These are phyloP conservation scores for Platycheirus rosarum DNA, from an alignment of 2,888 invertebrate species.

Conservation along the genomic window DNA sequence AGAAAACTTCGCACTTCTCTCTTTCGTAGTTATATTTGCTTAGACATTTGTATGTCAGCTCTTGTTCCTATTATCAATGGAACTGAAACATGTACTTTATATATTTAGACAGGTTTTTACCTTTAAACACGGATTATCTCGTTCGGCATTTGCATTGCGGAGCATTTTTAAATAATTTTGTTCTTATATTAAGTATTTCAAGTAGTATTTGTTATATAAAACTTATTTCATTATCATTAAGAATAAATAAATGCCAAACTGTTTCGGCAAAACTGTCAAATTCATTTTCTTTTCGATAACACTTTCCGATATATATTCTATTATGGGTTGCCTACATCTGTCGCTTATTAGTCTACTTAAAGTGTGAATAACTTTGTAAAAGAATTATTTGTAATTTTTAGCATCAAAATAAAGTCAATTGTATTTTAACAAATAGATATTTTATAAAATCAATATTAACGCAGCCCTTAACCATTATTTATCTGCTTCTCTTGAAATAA, in stretches of 20 bases:
- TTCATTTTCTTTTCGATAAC: too few species aligned
- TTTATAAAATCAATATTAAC: too few species aligned
- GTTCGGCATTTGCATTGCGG: constrained; percentile 79
- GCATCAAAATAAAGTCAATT: too few species aligned
- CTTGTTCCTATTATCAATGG: constrained; percentile 86
- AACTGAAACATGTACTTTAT: constrained; percentile 14
- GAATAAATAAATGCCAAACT: constrained; percentile 30
- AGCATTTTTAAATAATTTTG: constrained; percentile 77
- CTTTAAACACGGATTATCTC: constrained; percentile 81
- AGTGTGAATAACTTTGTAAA: too few species aligned
- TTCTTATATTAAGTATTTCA: not conserved
- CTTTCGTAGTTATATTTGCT: constrained; percentile 87
- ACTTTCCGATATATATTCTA: not conserved
- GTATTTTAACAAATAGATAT: too few species aligned
- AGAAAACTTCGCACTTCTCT: constrained; percentile 86
- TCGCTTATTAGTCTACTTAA: too few species aligned
- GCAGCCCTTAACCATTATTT: too few species aligned
- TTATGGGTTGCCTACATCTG: too few species aligned
- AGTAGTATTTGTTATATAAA: constrained; percentile 44
- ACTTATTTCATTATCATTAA: constrained; percentile 23
- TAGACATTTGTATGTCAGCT: constrained; percentile 88
- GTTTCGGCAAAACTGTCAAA: constrained; percentile 24
- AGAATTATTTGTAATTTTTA: too few species aligned
- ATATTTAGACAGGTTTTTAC: constrained; percentile 69
- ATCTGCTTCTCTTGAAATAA: too few species aligned